phyloP scores from a whole-genome alignment of 2,888 invertebrate species.

The Ormyrus rosae region DNA sequence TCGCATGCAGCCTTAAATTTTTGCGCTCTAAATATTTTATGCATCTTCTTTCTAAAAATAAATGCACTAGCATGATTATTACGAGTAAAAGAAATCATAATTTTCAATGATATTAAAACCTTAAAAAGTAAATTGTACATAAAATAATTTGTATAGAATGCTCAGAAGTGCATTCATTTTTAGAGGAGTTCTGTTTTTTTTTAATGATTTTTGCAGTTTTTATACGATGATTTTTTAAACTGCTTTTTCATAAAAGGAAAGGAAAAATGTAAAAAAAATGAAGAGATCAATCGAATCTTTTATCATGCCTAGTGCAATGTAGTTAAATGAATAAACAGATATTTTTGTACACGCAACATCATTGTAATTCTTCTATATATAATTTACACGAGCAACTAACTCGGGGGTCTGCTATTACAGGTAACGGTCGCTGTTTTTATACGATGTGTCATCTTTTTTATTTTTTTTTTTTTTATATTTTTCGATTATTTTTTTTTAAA shows the following conservation, averaged over 20 bases:
- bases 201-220: slow-evolving; percentile 19
- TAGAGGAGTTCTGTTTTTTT: slow-evolving; percentile 6
- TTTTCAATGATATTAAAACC: neutral
- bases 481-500: slow-evolving; percentile 40
- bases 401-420: slow-evolving; percentile 62
- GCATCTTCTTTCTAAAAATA: slow-evolving; percentile 27
- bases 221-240: neutral
- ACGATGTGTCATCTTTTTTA: slow-evolving; percentile 28
- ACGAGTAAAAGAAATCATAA: neutral
- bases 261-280: slow-evolving; percentile 2
- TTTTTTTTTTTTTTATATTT: slow-evolving; percentile 52
- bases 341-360: slow-evolving; percentile 71
- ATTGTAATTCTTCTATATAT: slow-evolving; percentile 72
- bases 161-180: slow-evolving; percentile 38
- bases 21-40: neutral
- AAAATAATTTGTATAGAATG: slow-evolving; percentile 2
- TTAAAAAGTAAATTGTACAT: slow-evolving; percentile 24
- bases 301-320: slow-evolving; percentile 30
- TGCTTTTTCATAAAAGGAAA: neutral
- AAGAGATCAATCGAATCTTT: neutral
- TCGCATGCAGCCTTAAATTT: slow-evolving; percentile 78
- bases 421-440: slow-evolving; percentile 43
- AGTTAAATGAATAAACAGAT: slow-evolving; percentile 50
- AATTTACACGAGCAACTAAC: slow-evolving; percentile 71
- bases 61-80: slow-evolving; percentile 32